phyloP scores from a whole-genome alignment of 2,113 vertebrate species.

The Regulus satrapa region DNA sequence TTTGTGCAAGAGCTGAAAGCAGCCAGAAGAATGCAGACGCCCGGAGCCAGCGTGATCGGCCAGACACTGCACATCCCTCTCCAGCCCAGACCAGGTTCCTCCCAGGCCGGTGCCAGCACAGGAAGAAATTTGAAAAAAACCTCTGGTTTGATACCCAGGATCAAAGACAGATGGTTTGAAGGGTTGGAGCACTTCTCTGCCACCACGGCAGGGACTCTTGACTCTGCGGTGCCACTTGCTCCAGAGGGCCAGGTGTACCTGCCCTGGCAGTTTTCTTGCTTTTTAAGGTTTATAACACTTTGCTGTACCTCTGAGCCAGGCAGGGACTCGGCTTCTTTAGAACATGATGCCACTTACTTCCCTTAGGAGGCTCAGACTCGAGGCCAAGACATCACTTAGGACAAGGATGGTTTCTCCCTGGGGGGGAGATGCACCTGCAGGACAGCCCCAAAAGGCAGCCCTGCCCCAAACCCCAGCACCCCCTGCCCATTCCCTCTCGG shows the following conservation, averaged over 20 bases:
- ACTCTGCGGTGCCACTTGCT: not conserved
- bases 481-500: not conserved
- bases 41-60: not conserved
- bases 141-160: not conserved
- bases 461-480: not conserved
- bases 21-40: constrained; percentile 36
- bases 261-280: not conserved
- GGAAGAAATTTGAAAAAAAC: not conserved
- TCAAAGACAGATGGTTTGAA: not conserved
- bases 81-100: not conserved
- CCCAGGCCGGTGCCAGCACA: not conserved
- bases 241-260: not conserved
- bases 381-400: not conserved
- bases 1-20: constrained; percentile 55
- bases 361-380: not conserved
- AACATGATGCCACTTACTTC: not conserved
- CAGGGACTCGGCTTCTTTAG: not conserved
- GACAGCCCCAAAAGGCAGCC: not conserved
- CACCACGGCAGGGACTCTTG: not conserved
- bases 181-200: not conserved
- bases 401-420: not conserved
- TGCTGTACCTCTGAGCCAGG: not conserved
- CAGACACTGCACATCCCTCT: constrained; percentile 22
- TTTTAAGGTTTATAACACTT: not conserved
- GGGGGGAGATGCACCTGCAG: not conserved